Base-by-base conservation (phyloP, 2,888 invertebrate species). In the Cataglyphis albicans region DNA sequence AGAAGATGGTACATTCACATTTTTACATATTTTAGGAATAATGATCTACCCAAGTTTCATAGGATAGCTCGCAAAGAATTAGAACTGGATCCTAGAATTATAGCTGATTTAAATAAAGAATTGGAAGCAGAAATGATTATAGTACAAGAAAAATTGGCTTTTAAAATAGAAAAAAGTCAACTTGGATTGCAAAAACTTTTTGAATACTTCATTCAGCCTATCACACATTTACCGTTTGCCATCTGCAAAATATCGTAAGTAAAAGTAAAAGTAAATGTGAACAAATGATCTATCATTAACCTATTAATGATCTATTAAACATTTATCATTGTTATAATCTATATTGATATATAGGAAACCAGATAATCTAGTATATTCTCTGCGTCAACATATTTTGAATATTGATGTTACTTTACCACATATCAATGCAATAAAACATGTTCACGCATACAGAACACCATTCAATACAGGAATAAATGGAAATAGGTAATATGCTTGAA, bases 111-210 rank as follows among this genome's bases (percentile, higher is more conserved):
- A 74, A 95, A 96, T 61, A 92, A 95, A 3, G 96, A 96, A 74
- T 93, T 97, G 5, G 95, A 96, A 1, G 95, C 95, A 0, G 96
- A 97, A 84, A 95, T 96, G 89, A 96, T 96, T 4, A 94, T 97
- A 52, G 96, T 97, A 0, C 95, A 95, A 35, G 95, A 96, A 59
- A 97, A 97, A 93, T 93, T 97, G 48, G 97, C 97, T 0, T 97
- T 96, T 91, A 96, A 97, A 85, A 95, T 97, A 3, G 97, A 97
- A 89, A 97, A 97, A 85, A 97, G 97, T 0, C 96, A 96, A 87
- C 92, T 97, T 4, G 96, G 95, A 2, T 94, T 96, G 21, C 91
- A 95, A 35, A 97, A 97, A 92, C 95, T 98, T 91, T 95, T 96
- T 91, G 95, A 96, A 7, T 96, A 97, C 89, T 97, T 97, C 88